Percentiles rank a stretch among this genome's conserved stretches.
These are phyloP conservation scores for Capitella teleta DNA, from an alignment of 1,140 invertebrate species.

Conservation along the genomic window DNA sequence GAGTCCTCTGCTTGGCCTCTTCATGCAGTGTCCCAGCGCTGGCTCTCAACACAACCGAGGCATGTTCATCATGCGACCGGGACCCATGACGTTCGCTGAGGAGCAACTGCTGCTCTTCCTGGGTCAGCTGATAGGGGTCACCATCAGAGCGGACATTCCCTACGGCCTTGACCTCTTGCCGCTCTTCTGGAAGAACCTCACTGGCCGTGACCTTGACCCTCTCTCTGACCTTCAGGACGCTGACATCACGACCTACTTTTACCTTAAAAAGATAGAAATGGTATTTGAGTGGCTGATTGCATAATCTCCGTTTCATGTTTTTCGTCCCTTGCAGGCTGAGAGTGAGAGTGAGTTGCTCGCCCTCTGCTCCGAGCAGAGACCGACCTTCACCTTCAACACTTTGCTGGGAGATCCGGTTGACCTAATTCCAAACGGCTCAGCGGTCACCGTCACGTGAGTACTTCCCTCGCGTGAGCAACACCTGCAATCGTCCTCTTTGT, in stretches of 20 bases:
- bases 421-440: constrained; percentile 20
- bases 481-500: no score
- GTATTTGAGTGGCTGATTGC: constrained; percentile 15
- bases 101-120: constrained; percentile 40
- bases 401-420: constrained; percentile 32
- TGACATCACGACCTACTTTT: constrained; percentile 37
- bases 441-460: neutral
- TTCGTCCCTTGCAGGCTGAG: constrained; percentile 24
- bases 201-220: constrained; percentile 25
- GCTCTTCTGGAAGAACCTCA: constrained; percentile 36
- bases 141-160: constrained; percentile 41
- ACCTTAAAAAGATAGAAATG: constrained; percentile 40
- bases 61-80: constrained; percentile 31
- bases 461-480: neutral
- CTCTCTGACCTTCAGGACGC: constrained; percentile 34
- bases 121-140: constrained; percentile 42
- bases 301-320: neutral
- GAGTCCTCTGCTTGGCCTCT: constrained; percentile 21
- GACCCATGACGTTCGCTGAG: constrained; percentile 33
- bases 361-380: constrained; percentile 29
- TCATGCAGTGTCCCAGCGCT: constrained; percentile 30
- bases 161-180: constrained; percentile 36
- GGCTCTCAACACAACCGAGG: constrained; percentile 24
- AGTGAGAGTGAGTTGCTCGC: constrained; percentile 31
- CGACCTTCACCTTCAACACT: constrained; percentile 30